phyloP scores from a whole-genome alignment of 2,888 invertebrate genomes.

The Yponomeuta plumbellus region DNA sequence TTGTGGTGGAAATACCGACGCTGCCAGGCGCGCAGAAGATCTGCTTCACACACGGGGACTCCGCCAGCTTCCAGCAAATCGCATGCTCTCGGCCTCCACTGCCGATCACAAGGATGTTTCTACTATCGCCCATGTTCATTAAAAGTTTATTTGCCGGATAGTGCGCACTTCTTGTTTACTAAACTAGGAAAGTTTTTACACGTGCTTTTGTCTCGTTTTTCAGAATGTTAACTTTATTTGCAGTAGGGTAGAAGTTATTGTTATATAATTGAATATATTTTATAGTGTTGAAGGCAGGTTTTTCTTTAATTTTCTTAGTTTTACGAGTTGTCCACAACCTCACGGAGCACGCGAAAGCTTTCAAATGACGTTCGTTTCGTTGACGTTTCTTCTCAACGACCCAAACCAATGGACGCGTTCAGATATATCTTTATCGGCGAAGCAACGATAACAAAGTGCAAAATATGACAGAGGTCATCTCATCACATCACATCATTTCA shows the following conservation, averaged over 20 bases:
- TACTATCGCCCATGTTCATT: conserved; percentile 54
- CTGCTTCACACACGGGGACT: conserved; percentile 82
- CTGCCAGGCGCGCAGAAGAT: conserved; percentile 94
- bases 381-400: conserved; percentile 11
- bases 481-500: no score
- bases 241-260: neutral
- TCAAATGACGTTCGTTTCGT: conserved; percentile 40
- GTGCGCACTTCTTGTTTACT: conserved; percentile 29
- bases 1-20: conserved; percentile 84
- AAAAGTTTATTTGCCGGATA: neutral
- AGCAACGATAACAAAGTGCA: neutral
- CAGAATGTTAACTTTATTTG: neutral
- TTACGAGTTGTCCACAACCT: conserved; percentile 30
- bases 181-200: conserved; percentile 10
- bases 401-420: conserved; percentile 24
- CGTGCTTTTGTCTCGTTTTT: neutral
- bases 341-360: conserved; percentile 50
- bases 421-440: conserved; percentile 18
- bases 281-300: no score
- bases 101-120: conserved; percentile 88
- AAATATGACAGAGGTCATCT: conserved; percentile 10
- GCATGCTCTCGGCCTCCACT: conserved; percentile 97
- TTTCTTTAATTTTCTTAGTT: no score
- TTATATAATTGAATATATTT: no score
- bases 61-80: conserved; percentile 93